Percentiles rank a stretch among this genome's conserved stretches.
These are phyloP conservation scores for Forbesichthys papilliferus DNA, from an alignment of 2,113 vertebrate genomes.

Conservation along the genomic window DNA sequence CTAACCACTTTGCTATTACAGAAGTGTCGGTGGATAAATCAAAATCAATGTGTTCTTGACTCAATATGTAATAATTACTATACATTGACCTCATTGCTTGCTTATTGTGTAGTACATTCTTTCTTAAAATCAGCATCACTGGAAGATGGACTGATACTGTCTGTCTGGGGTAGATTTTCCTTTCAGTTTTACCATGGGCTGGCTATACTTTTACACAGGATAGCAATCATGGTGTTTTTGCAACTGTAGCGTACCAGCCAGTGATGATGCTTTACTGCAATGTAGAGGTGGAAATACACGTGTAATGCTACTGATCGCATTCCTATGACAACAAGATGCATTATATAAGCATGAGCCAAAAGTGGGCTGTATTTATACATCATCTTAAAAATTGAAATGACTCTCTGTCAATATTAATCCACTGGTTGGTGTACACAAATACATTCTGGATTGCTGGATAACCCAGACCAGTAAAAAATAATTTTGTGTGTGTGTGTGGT, in stretches of 20 bases:
- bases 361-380: conserved; percentile 28
- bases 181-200: neutral
- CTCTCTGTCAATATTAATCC: no score
- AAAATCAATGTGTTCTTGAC: neutral
- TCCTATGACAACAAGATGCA: conserved; percentile 8
- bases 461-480: neutral
- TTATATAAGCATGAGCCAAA: conserved; percentile 38
- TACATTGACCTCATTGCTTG: neutral
- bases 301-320: conserved; percentile 9
- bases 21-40: conserved; percentile 6
- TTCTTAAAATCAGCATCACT: no score
- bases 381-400: neutral
- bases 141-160: neutral
- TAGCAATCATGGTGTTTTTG: neutral
- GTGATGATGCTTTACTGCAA: neutral
- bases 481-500: neutral
- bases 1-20: conserved; percentile 16
- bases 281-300: neutral
- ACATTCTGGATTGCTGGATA: neutral
- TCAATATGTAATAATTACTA: neutral
- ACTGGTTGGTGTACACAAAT: neutral
- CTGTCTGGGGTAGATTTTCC: neutral
- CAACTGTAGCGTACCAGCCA: conserved; percentile 1
- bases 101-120: neutral
- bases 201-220: neutral